Conservation (phyloP, 2,113 vertebrate species). For the Scopus umbretta region DNA sequence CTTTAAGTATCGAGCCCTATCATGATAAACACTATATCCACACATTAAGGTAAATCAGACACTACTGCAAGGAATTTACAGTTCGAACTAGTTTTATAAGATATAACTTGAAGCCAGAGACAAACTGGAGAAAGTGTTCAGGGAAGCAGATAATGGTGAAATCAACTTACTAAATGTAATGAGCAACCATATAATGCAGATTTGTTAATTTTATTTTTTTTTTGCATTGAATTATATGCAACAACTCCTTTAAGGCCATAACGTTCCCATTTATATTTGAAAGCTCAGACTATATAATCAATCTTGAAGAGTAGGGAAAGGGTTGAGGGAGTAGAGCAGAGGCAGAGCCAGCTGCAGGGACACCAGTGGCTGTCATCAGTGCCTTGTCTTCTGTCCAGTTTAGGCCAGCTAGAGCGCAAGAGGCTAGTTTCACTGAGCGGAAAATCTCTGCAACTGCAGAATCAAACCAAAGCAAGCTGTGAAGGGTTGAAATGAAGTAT, state of each 20-base stretch:
- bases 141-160: background rate
- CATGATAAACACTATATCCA: background rate
- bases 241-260: background rate
- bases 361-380: background rate
- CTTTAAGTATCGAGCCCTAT: background rate
- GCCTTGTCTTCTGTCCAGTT: background rate
- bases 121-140: background rate
- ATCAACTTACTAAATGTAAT: background rate
- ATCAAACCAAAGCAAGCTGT: background rate
- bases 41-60: background rate
- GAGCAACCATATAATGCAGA: background rate
- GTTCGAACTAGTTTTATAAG: background rate
- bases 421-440: background rate
- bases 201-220: background rate
- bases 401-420: background rate
- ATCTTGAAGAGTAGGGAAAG: background rate
- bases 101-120: background rate
- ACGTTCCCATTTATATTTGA: background rate
- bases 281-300: background rate
- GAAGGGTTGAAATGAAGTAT: background rate
- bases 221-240: background rate
- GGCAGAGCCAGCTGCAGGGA: background rate
- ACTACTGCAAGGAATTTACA: background rate
- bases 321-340: background rate
- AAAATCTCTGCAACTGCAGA: background rate